Evolutionary conservation across 2,113 vertebrate species (phyloP).

Genomic region (Gasterosteus nipponicus): DNA sequence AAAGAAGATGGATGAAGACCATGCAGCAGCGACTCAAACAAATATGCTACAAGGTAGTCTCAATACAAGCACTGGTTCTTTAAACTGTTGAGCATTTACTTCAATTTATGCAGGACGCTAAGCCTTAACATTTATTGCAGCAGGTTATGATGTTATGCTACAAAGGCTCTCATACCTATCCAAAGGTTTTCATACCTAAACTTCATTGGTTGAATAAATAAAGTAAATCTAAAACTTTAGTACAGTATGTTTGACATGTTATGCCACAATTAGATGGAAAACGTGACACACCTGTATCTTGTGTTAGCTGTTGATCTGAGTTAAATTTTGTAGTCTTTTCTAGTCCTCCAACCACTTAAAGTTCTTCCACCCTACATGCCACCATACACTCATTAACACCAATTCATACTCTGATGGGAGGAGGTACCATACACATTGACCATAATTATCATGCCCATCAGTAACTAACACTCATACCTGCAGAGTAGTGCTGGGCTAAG

Average conservation of each 20-base stretch:
- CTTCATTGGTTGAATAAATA: not conserved
- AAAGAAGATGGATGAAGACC: slow-evolving; percentile 13
- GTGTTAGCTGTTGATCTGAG: not conserved
- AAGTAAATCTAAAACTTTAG: not conserved
- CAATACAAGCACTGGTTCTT: slow-evolving; percentile 15
- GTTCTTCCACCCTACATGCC: too few species aligned
- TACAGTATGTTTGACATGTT: not conserved
- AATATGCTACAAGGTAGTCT: slow-evolving; percentile 36
- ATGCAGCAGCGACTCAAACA: slow-evolving; percentile 34
- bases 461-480: too few species aligned
- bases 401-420: too few species aligned
- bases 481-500: too few species aligned
- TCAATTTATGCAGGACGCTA: not conserved
- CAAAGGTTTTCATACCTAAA: not conserved
- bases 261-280: not conserved
- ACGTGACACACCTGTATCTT: not conserved
- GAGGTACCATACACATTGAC: too few species aligned
- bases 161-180: too few species aligned
- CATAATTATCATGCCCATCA: too few species aligned
- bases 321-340: too few species aligned
- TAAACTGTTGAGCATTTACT: not conserved
- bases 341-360: too few species aligned
- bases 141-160: not conserved
- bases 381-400: too few species aligned
- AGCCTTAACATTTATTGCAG: too few species aligned